Base-by-base conservation (phyloP, 2,797 vertebrate genomes). In the Paguma larvata region DNA sequence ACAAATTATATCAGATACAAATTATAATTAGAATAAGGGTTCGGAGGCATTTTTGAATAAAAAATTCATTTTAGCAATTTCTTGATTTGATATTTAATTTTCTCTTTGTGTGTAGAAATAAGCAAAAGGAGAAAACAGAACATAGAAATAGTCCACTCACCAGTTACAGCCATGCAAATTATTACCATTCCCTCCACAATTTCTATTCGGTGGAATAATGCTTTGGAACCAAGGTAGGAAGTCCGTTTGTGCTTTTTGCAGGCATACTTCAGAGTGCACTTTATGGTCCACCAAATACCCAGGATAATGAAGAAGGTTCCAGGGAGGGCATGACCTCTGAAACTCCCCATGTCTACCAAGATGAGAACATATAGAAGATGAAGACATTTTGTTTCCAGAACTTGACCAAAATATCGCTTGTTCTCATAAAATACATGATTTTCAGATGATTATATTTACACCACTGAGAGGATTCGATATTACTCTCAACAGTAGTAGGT, bases 211-310 rank as follows among this genome's bases (percentile, higher is more conserved):
- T 99, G 99, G 97, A 99, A 99, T 16, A 99, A 98, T 32, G 98
- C 98, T 96, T 99, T 99, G 97, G 99, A 99, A n/a, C 99, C 97
- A 92, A 99, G 94, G 19, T 99, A 99, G 32, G 98, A 99, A 38
- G 98, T 95, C 0, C 97, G 99, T 98, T 99, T 99, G 98, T 99
- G 99, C 97, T 99, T 99, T 95, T 99, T 99, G 82, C 98, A 99
- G 96, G 98, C 65, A 0, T 99, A 98, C 97, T 99, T 99, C 73
- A 99, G 98, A 1, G 99, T 99, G 73, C 98, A 98, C 94, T 99
- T 99, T 86, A 98, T 98, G 0, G 99, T 98, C 99, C 99, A 99
- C 99, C 99, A 99, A 67, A 99, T 97, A 59, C 99, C 99, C 10
- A 98, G 98, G 1, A 99, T 91, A 67, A 99, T 96, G 96, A 99